Evolutionary conservation across 2,113 vertebrate species (phyloP).

Genomic region (Macrotis lagotis): DNA sequence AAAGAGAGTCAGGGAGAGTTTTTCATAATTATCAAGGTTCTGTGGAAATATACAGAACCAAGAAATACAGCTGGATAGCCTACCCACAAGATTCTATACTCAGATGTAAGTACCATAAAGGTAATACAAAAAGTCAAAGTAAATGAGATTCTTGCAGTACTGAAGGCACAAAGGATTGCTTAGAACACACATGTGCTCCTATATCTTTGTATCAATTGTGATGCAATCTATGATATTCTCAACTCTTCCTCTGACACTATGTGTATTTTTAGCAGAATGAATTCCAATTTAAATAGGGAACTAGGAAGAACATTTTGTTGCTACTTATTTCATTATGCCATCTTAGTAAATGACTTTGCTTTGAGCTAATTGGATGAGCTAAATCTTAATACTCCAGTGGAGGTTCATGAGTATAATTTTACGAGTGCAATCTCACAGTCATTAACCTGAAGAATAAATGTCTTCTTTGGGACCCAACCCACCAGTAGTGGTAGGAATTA

Average conservation of each 20-base stretch:
- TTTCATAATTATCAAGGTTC: too few relatives aligned
- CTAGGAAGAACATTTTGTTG: background rate
- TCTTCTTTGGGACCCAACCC: background rate
- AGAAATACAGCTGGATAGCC: too few relatives aligned
- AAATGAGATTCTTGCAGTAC: too few relatives aligned
- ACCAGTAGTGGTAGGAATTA: background rate
- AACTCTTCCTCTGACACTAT: background rate
- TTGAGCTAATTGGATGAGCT: background rate
- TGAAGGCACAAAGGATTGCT: too few relatives aligned
- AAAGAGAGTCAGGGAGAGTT: too few relatives aligned
- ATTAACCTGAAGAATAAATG: background rate
- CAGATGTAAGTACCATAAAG: too few relatives aligned
- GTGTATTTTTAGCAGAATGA: background rate
- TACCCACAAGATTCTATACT: too few relatives aligned
- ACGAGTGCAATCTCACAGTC: background rate
- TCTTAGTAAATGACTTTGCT: background rate
- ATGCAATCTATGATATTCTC: too few relatives aligned
- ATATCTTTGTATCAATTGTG: too few relatives aligned
- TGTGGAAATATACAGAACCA: too few relatives aligned
- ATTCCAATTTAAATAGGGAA: background rate
- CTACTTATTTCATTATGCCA: background rate
- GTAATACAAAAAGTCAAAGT: too few relatives aligned
- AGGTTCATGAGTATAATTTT: background rate
- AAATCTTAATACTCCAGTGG: background rate
- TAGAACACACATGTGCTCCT: too few relatives aligned